These are phyloP conservation scores for Aeoliscus strigatus DNA, from an alignment of 2,797 vertebrate species.

Conservation along the genomic window DNA sequence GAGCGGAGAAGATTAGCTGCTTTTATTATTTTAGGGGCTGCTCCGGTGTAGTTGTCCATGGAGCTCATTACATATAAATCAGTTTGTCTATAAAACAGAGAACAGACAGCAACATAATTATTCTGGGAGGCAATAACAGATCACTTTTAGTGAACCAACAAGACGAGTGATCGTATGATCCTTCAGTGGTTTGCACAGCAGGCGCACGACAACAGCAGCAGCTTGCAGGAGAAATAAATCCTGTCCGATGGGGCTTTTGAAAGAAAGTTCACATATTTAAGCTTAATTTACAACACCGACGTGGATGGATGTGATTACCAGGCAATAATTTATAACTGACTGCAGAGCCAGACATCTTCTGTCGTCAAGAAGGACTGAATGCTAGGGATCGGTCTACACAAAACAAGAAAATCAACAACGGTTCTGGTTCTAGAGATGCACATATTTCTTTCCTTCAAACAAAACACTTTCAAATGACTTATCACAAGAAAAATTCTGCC, in stretches of 20 bases:
- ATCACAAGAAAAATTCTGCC: no score
- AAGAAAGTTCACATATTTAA: slow-evolving; percentile 4
- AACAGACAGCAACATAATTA: slow-evolving; percentile 12
- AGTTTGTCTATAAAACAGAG: neutral
- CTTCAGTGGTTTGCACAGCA: neutral
- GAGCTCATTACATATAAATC: neutral
- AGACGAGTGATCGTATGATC: neutral
- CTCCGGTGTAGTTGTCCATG: neutral
- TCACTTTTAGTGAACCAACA: neutral
- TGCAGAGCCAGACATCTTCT: no score
- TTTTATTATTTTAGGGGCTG: no score
- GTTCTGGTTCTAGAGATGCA: no score
- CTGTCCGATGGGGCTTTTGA: neutral
- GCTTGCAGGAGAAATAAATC: slow-evolving; percentile 1
- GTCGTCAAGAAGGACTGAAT: no score
- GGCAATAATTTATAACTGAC: no score
- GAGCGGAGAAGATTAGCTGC: no score
- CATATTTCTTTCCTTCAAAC: no score
- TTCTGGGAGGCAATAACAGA: neutral
- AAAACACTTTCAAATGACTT: no score
- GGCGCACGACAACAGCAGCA: no score
- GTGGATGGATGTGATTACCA: neutral
- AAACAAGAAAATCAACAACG: no score
- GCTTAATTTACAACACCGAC: slow-evolving; percentile 4
- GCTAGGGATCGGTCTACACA: no score